These are phyloP conservation scores for Trachymyrmex cornetzi DNA, from an alignment of 1,140 invertebrate genomes.

Conservation along the genomic window DNA sequence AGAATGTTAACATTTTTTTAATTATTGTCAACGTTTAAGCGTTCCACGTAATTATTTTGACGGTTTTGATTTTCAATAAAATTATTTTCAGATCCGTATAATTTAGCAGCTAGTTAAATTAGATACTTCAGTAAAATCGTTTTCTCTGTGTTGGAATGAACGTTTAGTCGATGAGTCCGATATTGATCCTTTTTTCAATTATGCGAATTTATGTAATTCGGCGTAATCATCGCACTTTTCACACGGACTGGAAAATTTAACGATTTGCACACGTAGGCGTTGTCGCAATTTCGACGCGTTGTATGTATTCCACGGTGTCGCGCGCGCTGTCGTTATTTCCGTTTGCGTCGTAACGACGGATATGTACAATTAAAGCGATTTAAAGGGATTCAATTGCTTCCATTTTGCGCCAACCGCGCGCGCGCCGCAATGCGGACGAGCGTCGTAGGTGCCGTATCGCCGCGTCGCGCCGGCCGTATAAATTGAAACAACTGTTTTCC, in stretches of 20 bases:
- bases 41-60: no score
- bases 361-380: constrained; percentile 77
- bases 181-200: not conserved
- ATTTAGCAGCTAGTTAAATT: no score
- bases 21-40: no score
- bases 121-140: no score
- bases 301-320: constrained; percentile 9
- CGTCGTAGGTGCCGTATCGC: constrained; percentile 35
- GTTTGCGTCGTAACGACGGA: constrained; percentile 41
- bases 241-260: constrained; percentile 35
- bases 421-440: constrained; percentile 30
- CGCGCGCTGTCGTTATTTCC: constrained; percentile 54
- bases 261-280: not conserved
- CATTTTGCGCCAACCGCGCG: constrained; percentile 52
- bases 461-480: constrained; percentile 41
- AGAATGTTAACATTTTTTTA: no score
- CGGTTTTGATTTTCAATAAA: no score
- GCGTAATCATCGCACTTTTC: not conserved
- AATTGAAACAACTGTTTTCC: constrained; percentile 69
- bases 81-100: no score
- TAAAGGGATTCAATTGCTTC: constrained; percentile 73
- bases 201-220: constrained; percentile 3
- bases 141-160: not conserved
- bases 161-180: not conserved
- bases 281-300: constrained; percentile 48